Evolutionary conservation across 2,888 invertebrate genomes (phyloP), one percentile per base, ranked within the genome.

Genomic region (Philhelius pedissequus): DNA sequence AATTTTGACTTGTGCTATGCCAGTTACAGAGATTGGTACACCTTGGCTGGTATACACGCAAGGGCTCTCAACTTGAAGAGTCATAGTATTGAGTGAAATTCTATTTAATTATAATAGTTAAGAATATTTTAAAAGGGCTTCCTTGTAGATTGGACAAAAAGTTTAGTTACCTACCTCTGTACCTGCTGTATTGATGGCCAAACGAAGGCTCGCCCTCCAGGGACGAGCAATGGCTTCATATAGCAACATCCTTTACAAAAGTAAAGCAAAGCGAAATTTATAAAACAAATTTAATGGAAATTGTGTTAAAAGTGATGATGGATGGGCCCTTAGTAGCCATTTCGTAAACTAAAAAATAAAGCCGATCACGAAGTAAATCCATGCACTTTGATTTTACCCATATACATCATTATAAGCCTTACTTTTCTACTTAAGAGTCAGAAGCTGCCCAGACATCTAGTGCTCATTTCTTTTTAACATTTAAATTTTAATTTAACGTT

Each of bases 61-160:
- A 8, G 97, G 97, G 88, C 97, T 97, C 91, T 98, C 97, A 71
- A 99, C 98, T 92, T 97, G 97, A 69, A 99, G 94, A 2, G 98
- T 99, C 98, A 99, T 98, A 0, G 98, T 98, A 92, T 98, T 99
- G 88, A 99, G 93, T 6, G 98, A 98, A 90, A 99, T 97, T 91
- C 98, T 96, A 89, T 73, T 92, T 11, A 13, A 30, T 13, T 35
- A 15, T 3, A 18, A 30, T 15, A 20, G 13, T 62, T 7, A 18
- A 30, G 45, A 1, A 35, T 13, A 30, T 18, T 43, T 22, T 9
- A 60, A 60, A n/a, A n/a, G n/a, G 7, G 22, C 25, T 7, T 9
- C 2, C 7, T 32, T 48, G 0, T 20, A n/a, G 13, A n/a, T 25
- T 11, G 4, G 6, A 32, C n/a, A n/a, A 18, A 76, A 3, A 30